These are phyloP conservation scores for Eulemur macaco DNA, from an alignment of 2,113 vertebrate genomes.

Conservation along the genomic window DNA sequence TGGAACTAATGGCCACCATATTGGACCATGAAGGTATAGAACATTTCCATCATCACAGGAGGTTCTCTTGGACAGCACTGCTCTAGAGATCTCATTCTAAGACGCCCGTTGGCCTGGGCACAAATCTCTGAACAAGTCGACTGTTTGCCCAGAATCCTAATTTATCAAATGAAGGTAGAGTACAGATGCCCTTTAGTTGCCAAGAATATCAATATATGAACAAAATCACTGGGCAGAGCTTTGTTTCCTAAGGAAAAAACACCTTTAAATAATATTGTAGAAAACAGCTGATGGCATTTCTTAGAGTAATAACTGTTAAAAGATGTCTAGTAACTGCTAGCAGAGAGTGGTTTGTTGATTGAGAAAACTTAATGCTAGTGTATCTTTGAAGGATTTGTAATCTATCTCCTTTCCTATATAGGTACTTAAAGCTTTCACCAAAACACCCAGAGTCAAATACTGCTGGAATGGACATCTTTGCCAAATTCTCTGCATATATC, in stretches of 20 bases:
- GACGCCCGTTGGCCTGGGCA: neutral
- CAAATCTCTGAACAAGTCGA: neutral
- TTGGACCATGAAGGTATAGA: neutral
- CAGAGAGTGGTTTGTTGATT: neutral
- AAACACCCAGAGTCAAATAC: constrained; percentile 98
- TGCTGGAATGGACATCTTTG: constrained; percentile 98
- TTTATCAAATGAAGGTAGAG: neutral
- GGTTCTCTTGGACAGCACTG: neutral
- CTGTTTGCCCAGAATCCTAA: neutral
- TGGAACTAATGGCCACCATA: neutral
- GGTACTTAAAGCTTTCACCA: constrained; percentile 93
- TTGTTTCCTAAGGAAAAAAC: constrained; percentile 44
- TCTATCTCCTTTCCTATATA: constrained; percentile 66
- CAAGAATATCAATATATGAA: constrained; percentile 43
- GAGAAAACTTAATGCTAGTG: neutral
- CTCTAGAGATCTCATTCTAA: neutral
- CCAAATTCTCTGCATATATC: constrained; percentile 98
- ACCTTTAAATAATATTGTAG: neutral
- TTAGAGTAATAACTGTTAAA: constrained; percentile 3
- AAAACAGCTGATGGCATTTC: constrained; percentile 31
- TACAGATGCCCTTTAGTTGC: neutral
- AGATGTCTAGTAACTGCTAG: neutral
- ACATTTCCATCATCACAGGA: neutral
- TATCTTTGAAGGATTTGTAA: constrained; percentile 22
- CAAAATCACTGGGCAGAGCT: neutral